phyloP scores from a whole-genome alignment of 2,797 vertebrate genomes.

The Sardinella longiceps region DNA sequence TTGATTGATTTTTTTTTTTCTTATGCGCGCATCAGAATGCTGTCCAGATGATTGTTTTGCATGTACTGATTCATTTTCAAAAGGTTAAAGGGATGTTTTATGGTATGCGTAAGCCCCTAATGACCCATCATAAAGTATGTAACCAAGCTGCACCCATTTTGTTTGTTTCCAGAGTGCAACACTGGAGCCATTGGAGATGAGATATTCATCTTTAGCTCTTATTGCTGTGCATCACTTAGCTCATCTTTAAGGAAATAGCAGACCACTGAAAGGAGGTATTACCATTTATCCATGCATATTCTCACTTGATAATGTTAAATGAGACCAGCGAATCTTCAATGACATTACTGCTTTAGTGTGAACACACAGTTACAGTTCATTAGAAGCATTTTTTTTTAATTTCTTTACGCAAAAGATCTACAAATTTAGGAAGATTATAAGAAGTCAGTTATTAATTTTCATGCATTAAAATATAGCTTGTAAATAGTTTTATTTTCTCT shows the following conservation, averaged over 20 bases:
- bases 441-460: neutral
- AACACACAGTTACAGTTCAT: no score
- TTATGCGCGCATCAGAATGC: neutral
- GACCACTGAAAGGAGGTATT: no score
- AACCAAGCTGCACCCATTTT: neutral
- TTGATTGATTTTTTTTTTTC: neutral
- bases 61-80: neutral
- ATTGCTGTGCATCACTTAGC: no score
- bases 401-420: neutral
- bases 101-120: neutral
- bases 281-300: no score
- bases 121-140: neutral
- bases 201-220: no score
- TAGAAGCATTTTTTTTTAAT: neutral
- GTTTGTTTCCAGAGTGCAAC: no score
- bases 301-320: no score
- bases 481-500: neutral
- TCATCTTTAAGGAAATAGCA: no score
- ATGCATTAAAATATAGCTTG: no score
- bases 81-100: neutral
- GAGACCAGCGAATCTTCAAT: no score
- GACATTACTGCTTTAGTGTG: no score
- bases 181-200: no score
- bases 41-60: neutral
- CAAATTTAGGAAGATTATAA: neutral